Percentiles rank a stretch among this genome's conserved stretches.
Evolutionary conservation across 1,140 invertebrate genomes (phyloP).

Genomic region (Chironomus striatipennis): DNA sequence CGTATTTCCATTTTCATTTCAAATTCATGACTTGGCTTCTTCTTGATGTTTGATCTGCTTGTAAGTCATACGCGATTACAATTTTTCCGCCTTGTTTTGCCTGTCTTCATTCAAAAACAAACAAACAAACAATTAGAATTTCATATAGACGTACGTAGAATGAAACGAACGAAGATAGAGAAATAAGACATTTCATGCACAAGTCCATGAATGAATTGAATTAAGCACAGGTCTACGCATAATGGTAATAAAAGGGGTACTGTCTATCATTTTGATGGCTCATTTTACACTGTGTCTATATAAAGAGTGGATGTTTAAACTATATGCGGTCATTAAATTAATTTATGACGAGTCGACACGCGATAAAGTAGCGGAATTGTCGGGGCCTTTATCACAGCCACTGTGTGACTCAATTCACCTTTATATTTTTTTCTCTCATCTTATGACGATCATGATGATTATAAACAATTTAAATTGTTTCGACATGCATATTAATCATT

Average conservation of each 20-base stretch:
- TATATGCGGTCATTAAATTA: slow-evolving; percentile 21
- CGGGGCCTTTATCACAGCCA: background rate
- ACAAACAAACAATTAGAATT: slow-evolving; percentile 9
- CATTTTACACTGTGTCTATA: background rate
- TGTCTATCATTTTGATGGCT: slow-evolving; percentile 6
- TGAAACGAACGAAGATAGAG: background rate
- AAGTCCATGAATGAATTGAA: background rate
- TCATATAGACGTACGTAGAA: background rate
- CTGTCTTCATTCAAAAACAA: too few relatives aligned
- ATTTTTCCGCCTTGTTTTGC: too few relatives aligned
- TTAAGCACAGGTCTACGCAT: background rate
- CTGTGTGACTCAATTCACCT: background rate
- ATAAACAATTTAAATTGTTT: slow-evolving; percentile 10
- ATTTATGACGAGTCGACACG: slow-evolving; percentile 16
- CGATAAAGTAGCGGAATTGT: slow-evolving; percentile 13
- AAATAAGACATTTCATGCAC: background rate
- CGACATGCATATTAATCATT: background rate
- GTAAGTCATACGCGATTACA: too few relatives aligned
- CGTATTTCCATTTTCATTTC: too few relatives aligned
- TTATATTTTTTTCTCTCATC: background rate
- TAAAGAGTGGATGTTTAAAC: background rate
- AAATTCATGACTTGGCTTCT: too few relatives aligned
- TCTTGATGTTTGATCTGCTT: too few relatives aligned
- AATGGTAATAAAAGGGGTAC: background rate
- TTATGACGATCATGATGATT: background rate